phyloP scores from a whole-genome alignment of 2,113 vertebrate species.

The Xenopus borealis region DNA sequence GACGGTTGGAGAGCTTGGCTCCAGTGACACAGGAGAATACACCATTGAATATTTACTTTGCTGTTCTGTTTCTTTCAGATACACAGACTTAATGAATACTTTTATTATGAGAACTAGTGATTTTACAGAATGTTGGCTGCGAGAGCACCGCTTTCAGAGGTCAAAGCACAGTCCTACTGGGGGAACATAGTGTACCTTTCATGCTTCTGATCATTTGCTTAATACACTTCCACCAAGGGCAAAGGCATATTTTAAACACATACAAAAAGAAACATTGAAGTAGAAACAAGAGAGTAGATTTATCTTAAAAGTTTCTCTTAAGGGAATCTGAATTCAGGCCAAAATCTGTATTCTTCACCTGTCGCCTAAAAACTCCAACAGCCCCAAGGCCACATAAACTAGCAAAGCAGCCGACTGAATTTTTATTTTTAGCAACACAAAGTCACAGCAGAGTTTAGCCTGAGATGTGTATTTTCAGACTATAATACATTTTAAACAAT shows the following conservation, averaged over 20 bases:
- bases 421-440: conserved; percentile 23
- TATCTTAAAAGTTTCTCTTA: conserved; percentile 10
- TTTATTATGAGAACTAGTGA: conserved; percentile 25
- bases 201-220: conserved; percentile 23
- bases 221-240: conserved; percentile 34
- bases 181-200: conserved; percentile 22
- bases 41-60: conserved; percentile 6
- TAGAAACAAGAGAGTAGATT: conserved; percentile 20
- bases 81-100: conserved; percentile 28
- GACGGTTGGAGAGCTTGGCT: conserved; percentile 15
- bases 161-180: conserved; percentile 18
- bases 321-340: conserved; percentile 19
- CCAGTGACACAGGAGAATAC: conserved; percentile 29
- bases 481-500: neutral
- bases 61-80: conserved; percentile 14
- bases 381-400: conserved; percentile 24
- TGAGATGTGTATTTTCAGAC: neutral
- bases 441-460: conserved; percentile 11
- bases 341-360: conserved; percentile 22
- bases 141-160: conserved; percentile 17
- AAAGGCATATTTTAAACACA: conserved; percentile 27
- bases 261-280: neutral
- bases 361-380: conserved; percentile 4
- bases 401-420: neutral
- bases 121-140: conserved; percentile 7